Evolutionary conservation across 2,888 invertebrate genomes (phyloP).

Genomic region (Brachyopa scutellaris): DNA sequence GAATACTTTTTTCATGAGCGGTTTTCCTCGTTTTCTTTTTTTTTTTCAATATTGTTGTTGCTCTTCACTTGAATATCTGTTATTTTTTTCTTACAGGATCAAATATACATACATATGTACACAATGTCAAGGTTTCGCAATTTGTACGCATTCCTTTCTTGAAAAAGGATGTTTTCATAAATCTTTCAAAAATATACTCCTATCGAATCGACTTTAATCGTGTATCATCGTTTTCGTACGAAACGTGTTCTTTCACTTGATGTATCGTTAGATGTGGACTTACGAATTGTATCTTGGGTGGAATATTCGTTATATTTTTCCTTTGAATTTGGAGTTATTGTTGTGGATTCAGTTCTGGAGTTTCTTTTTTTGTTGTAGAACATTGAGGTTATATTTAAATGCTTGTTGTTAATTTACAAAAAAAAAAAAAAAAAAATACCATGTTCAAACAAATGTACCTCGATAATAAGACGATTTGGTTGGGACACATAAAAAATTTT

Average conservation of each 20-base stretch:
- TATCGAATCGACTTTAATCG: not conserved
- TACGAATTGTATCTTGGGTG: too few species aligned
- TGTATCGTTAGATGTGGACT: conserved; percentile 4
- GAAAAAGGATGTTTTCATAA: conserved; percentile 26
- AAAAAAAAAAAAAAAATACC: too few species aligned
- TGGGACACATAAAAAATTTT: not conserved
- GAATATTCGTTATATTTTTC: too few species aligned
- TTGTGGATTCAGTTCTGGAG: too few species aligned
- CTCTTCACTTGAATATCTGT: too few species aligned
- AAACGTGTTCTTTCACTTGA: not conserved
- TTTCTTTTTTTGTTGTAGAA: too few species aligned
- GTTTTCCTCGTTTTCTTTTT: too few species aligned
- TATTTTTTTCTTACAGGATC: too few species aligned
- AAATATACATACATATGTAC: too few species aligned
- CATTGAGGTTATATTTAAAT: not conserved
- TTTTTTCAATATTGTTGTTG: too few species aligned
- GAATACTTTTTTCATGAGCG: too few species aligned
- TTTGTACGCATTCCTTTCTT: not conserved
- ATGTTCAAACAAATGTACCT: conserved; percentile 15
- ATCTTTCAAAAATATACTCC: not conserved
- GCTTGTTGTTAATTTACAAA: not conserved
- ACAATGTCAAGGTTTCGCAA: conserved; percentile 6
- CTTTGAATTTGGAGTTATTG: too few species aligned
- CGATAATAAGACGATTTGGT: conserved; percentile 2
- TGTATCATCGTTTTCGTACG: not conserved